phyloP scores from a whole-genome alignment of 1,140 invertebrate species.

The Drosophila obscura region DNA sequence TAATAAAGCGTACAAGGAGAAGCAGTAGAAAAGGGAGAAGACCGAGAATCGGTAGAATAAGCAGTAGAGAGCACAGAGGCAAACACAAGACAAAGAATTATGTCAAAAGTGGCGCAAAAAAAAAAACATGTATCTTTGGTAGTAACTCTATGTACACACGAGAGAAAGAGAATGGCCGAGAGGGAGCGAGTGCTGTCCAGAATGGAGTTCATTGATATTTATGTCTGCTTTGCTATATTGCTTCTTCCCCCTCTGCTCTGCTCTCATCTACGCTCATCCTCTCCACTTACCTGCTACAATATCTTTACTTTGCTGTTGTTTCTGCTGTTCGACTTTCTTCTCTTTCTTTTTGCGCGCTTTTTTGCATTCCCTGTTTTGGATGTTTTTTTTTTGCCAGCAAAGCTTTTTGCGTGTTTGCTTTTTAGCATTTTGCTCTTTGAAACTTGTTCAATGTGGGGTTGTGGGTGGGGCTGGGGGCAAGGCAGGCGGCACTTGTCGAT shows the following conservation, averaged over 20 bases:
- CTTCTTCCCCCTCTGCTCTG: constrained; percentile 25
- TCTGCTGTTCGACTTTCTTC: constrained; percentile 60
- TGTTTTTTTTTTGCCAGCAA: constrained; percentile 12
- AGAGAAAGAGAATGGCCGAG: neutral
- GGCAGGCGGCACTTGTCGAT: constrained; percentile 20
- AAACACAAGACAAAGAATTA: constrained; percentile 49
- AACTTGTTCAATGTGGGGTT: constrained; percentile 48
- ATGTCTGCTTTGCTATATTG: constrained; percentile 45
- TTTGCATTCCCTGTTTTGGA: constrained; percentile 35
- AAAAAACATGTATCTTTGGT: constrained; percentile 41
- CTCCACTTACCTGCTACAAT: constrained; percentile 66
- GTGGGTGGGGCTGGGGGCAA: neutral
- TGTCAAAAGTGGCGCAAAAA: constrained; percentile 76
- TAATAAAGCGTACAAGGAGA: constrained; percentile 25
- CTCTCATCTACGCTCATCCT: constrained; percentile 10
- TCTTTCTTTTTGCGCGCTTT: constrained; percentile 46
- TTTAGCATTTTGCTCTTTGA: constrained; percentile 51
- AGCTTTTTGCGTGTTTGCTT: constrained; percentile 59
- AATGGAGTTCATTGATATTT: constrained; percentile 75
- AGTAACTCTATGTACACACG: constrained; percentile 38
- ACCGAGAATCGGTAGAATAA: constrained; percentile 6
- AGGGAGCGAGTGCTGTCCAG: constrained; percentile 8
- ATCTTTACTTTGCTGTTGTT: constrained; percentile 38
- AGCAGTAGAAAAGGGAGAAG: constrained; percentile 50
- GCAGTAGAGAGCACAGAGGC: constrained; percentile 15